Conservation (phyloP, 2,797 vertebrate species). For the Chrysolophus pictus region DNA sequence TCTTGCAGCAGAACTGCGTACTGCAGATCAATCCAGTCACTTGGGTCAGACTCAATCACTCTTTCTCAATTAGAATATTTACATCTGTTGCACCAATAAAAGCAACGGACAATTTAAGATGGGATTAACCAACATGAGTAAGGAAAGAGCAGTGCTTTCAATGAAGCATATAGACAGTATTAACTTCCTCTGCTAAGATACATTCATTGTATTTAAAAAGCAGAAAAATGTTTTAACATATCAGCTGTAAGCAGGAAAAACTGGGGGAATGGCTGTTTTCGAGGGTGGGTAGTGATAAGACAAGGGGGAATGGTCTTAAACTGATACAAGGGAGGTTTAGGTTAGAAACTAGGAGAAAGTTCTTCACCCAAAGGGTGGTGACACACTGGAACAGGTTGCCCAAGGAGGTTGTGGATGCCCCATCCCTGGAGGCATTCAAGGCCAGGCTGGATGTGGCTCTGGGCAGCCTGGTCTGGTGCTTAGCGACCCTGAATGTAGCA, state of each 20-base stretch:
- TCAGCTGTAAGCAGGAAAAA: background rate
- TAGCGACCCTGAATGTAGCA: fast-evolving
- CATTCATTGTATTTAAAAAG: background rate
- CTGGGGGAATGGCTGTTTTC: too few relatives aligned
- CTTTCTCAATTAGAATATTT: background rate
- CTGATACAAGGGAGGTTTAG: too few relatives aligned
- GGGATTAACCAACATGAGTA: background rate
- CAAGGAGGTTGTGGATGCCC: too few relatives aligned
- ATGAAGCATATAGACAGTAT: background rate
- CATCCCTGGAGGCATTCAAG: too few relatives aligned
- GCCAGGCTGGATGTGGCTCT: too few relatives aligned
- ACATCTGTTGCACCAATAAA: background rate
- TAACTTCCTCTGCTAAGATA: background rate
- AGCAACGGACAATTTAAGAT: background rate
- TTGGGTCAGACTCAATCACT: background rate
- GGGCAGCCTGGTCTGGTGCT: too few relatives aligned
- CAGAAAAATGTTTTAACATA: background rate
- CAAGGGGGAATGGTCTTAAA: too few relatives aligned
- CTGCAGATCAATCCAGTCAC: background rate
- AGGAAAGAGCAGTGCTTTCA: background rate
- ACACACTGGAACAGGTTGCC: too few relatives aligned
- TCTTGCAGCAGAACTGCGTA: background rate
- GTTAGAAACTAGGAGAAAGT: too few relatives aligned
- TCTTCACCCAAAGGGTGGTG: too few relatives aligned
- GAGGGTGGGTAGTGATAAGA: too few relatives aligned